A percentile compares a stretch with the other conserved stretches of the same genome.
These are phyloP conservation scores for Micromys minutus DNA, from an alignment of 2,113 vertebrate genomes.

Conservation along the genomic window DNA sequence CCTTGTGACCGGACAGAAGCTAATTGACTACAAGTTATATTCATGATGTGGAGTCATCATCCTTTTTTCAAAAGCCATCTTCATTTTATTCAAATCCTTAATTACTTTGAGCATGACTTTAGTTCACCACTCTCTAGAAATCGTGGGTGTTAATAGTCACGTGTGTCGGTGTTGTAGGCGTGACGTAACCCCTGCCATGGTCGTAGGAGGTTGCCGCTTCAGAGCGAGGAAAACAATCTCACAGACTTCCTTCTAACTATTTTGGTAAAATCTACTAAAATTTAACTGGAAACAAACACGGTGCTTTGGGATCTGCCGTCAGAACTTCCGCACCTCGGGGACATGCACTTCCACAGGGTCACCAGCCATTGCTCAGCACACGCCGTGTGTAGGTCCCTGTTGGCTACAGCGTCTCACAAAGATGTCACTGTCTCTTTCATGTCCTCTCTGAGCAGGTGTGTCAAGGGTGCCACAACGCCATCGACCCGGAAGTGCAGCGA, in stretches of 20 bases:
- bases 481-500: constrained; percentile 96
- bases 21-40: constrained; percentile 7
- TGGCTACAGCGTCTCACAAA: neutral
- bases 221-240: constrained; percentile 34
- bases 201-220: neutral
- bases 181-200: neutral
- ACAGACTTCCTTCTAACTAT: neutral
- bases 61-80: constrained; percentile 54
- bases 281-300: neutral
- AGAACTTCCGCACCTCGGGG: neutral
- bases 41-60: constrained; percentile 57
- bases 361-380: neutral
- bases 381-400: neutral
- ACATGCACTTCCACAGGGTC: too few species aligned
- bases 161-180: neutral
- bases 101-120: constrained; percentile 63
- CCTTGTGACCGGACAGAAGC: constrained; percentile 18
- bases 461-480: constrained; percentile 90
- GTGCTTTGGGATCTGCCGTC: neutral
- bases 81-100: constrained; percentile 64
- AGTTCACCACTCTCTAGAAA: constrained; percentile 54
- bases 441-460: constrained; percentile 88
- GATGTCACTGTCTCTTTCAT: neutral
- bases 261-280: neutral
- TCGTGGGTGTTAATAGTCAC: constrained; percentile 25